These are phyloP conservation scores for Amazona vittata DNA, from an alignment of 2,113 vertebrate species.

Conservation along the genomic window DNA sequence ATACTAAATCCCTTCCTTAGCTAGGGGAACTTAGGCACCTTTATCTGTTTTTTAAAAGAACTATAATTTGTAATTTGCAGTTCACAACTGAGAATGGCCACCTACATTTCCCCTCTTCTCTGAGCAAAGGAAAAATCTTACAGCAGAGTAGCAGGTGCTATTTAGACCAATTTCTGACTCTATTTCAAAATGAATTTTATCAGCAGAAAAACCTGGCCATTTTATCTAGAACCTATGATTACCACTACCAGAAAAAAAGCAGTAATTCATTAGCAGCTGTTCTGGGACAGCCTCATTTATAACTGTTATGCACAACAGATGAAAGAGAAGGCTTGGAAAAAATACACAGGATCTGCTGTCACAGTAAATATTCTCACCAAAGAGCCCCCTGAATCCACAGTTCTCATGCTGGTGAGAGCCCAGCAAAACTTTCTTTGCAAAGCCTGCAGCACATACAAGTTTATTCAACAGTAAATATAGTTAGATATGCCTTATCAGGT, in stretches of 20 bases:
- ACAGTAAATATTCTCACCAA: not conserved
- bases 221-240: not conserved
- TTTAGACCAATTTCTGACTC: not conserved
- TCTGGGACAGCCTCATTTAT: not conserved
- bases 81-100: not conserved
- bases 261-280: not conserved
- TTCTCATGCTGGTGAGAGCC: not conserved
- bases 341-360: accelerated
- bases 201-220: not conserved
- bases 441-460: not conserved
- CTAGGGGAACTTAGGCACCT: not conserved
- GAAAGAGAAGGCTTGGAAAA: not conserved
- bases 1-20: not conserved
- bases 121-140: not conserved
- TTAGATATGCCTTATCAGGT: not conserved
- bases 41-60: not conserved
- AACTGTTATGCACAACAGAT: not conserved
- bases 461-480: not conserved
- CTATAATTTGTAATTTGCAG: not conserved
- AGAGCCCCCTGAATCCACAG: not conserved
- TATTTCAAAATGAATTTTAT: not conserved
- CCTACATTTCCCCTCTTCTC: not conserved
- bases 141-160: not conserved
- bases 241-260: not conserved
- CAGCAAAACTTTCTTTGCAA: not conserved